phyloP scores from a whole-genome alignment of 2,888 invertebrate species.

The Stratiomys singularior region DNA sequence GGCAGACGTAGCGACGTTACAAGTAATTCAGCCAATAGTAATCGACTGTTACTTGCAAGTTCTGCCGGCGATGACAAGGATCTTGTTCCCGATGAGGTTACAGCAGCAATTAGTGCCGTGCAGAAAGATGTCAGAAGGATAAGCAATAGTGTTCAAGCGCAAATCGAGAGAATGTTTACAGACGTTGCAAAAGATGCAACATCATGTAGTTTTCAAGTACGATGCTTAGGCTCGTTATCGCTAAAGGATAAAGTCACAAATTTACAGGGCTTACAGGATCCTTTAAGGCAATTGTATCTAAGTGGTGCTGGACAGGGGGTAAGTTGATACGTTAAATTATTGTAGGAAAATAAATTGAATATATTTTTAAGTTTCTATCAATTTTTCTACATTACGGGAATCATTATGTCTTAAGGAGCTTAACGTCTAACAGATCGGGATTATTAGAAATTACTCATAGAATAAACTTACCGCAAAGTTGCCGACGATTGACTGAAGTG shows the following conservation, averaged over 20 bases:
- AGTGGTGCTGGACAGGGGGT: constrained; percentile 62
- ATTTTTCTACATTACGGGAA: too few species aligned
- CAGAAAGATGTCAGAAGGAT: constrained; percentile 64
- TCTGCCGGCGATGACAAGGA: constrained; percentile 54
- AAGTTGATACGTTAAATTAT: constrained; percentile 46
- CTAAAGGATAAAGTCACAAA: constrained; percentile 84
- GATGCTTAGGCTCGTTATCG: constrained; percentile 84
- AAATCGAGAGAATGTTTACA: constrained; percentile 87
- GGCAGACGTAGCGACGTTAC: constrained; percentile 55
- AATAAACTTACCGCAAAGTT: too few species aligned
- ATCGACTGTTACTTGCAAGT: constrained; percentile 59
- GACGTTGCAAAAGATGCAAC: constrained; percentile 75
- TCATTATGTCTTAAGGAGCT: too few species aligned
- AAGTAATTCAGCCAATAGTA: constrained; percentile 56
- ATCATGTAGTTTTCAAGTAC: constrained; percentile 75
- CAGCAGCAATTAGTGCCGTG: constrained; percentile 53
- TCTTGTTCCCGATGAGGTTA: background rate
- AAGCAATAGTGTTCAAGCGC: constrained; percentile 83
- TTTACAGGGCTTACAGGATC: constrained; percentile 82
- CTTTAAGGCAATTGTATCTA: constrained; percentile 78
- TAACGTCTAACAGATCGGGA: too few species aligned
- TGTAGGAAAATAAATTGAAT: too few species aligned
- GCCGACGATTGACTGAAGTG: too few species aligned
- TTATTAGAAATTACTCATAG: too few species aligned
- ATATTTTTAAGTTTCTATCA: too few species aligned